A percentile compares a stretch with the other conserved stretches of the same genome.
Conservation (phyloP, 2,113 vertebrate genomes). For the Tupaia tana region DNA sequence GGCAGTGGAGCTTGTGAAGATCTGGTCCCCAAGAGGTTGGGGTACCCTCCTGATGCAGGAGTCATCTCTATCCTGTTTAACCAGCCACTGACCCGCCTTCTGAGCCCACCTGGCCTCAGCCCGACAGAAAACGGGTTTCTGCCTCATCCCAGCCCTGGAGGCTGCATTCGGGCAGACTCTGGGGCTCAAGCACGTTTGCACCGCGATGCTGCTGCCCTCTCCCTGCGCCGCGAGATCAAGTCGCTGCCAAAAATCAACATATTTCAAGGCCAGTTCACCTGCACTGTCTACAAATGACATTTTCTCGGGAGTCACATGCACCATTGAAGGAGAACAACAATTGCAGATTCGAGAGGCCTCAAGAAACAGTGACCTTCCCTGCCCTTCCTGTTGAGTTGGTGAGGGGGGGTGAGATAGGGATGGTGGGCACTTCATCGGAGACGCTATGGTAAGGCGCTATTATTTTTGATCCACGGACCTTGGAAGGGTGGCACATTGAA, state of each 20-base stretch:
- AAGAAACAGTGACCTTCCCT: no score
- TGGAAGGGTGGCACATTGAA: background rate
- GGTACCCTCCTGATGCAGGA: background rate
- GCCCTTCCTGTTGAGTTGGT: background rate
- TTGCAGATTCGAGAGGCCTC: background rate
- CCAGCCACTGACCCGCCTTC: background rate
- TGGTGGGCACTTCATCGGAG: background rate
- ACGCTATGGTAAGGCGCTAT: background rate
- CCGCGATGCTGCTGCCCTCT: background rate
- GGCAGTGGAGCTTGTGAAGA: background rate
- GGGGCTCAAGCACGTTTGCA: no score
- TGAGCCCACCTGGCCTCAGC: background rate
- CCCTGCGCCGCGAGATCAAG: background rate
- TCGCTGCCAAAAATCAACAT: no score
- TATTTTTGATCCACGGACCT: no score
- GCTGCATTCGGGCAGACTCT: background rate
- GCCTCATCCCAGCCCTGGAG: no score
- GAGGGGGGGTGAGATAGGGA: no score
- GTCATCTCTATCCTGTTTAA: no score
- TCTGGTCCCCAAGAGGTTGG: background rate
- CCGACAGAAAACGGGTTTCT: background rate
- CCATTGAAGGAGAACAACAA: background rate
- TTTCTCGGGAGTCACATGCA: background rate
- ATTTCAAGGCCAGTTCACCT: background rate
- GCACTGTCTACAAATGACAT: rapidly evolving